phyloP scores from a whole-genome alignment of 2,888 invertebrate genomes.

The Orthonevra nobilis region DNA sequence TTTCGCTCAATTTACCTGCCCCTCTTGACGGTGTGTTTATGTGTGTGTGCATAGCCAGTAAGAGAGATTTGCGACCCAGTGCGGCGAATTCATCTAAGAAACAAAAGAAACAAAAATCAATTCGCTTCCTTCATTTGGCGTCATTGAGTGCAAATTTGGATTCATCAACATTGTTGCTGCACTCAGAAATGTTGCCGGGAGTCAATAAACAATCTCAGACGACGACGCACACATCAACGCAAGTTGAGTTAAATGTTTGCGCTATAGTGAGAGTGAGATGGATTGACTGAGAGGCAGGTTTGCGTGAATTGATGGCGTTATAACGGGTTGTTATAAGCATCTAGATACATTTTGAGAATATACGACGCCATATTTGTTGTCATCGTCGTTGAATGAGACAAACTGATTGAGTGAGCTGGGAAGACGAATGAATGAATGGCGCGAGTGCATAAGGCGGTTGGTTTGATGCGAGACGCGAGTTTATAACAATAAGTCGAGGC shows the following conservation, averaged over 20 bases:
- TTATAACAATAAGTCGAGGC: conserved; percentile 41
- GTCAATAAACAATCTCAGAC: conserved; percentile 41
- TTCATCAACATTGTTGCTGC: conserved; percentile 54
- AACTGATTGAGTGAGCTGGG: conserved; percentile 58
- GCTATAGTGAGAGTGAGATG: conserved; percentile 39
- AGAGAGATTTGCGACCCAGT: conserved; percentile 47
- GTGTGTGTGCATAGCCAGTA: conserved; percentile 37
- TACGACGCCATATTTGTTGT: conserved; percentile 76
- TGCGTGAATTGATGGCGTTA: conserved; percentile 65
- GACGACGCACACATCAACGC: no score
- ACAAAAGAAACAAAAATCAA: conserved; percentile 21
- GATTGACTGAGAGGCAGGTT: conserved; percentile 1
- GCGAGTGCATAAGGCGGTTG: conserved; percentile 46
- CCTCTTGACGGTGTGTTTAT: conserved; percentile 57
- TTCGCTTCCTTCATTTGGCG: conserved; percentile 52
- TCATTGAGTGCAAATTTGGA: not conserved
- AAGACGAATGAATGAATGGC: conserved; percentile 53
- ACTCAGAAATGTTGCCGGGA: conserved; percentile 43
- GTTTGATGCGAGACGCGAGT: conserved; percentile 66
- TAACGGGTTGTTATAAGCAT: conserved; percentile 62
- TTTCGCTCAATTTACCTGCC: conserved; percentile 71
- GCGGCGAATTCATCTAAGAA: conserved; percentile 57
- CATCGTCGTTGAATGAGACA: conserved; percentile 49
- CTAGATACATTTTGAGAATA: conserved; percentile 71
- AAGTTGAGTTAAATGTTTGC: conserved; percentile 10